A percentile compares a stretch with the other conserved stretches of the same genome.
phyloP scores from a whole-genome alignment of 2,797 vertebrate species.

The Oreochromis mossambicus region DNA sequence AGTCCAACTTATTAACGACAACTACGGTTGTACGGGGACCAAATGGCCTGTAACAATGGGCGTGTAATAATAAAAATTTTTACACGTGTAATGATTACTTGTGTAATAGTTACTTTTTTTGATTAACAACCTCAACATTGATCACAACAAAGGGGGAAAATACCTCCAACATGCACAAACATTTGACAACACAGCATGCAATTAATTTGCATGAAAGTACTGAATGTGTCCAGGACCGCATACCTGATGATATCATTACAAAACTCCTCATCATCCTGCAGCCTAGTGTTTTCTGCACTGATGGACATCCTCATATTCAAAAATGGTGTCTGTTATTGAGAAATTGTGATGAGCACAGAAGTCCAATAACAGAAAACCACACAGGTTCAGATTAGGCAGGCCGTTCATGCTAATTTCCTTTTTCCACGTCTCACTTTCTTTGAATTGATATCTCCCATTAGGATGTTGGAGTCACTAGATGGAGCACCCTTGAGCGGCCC shows the following conservation, averaged over 20 bases:
- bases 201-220: not conserved
- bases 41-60: not conserved
- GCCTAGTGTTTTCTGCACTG: not conserved
- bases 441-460: not conserved
- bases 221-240: not conserved
- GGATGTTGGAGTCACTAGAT: not conserved
- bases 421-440: not conserved
- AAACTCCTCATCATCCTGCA: not conserved
- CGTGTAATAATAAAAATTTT: not conserved
- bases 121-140: not conserved
- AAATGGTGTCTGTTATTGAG: not conserved
- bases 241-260: not conserved
- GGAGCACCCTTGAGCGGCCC: not conserved
- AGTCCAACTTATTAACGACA: not conserved
- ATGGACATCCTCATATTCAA: not conserved
- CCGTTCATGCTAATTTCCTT: not conserved
- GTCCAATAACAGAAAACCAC: not conserved
- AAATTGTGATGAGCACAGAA: no score
- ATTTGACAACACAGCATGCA: not conserved
- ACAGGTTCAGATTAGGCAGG: not conserved
- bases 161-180: not conserved
- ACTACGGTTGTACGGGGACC: fast-evolving
- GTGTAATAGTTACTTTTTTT: not conserved
- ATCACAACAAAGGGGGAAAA: not conserved
- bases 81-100: not conserved